Conservation (phyloP, 2,888 invertebrate species). For the Toxonevra muliebris region DNA sequence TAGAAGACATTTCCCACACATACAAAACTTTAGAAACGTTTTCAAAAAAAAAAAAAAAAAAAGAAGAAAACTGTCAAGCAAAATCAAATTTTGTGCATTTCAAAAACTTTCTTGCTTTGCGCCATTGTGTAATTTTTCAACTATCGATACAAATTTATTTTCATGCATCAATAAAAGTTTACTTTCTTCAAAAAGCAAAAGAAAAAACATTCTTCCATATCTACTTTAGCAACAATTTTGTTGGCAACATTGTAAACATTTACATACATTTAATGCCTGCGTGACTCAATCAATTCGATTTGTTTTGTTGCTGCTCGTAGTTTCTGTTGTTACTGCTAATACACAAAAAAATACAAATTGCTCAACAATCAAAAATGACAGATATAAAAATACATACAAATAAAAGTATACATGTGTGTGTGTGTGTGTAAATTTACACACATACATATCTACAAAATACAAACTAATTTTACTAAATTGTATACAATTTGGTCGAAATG, state of each 20-base stretch:
- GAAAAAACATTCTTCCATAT: not conserved
- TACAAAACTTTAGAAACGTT: not conserved
- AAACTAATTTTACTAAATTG: slow-evolving; percentile 8
- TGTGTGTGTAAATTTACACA: not conserved
- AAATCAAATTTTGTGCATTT: not conserved
- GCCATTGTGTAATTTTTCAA: no score
- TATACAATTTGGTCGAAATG: slow-evolving; percentile 7
- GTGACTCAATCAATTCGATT: slow-evolving; percentile 5
- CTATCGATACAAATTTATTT: no score
- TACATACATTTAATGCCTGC: not conserved
- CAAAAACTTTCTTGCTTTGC: no score
- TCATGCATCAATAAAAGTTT: slow-evolving; percentile 6
- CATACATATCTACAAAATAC: not conserved
- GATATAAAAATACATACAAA: not conserved
- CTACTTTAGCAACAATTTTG: not conserved
- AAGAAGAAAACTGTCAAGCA: not conserved
- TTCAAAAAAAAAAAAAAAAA: not conserved
- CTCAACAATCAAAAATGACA: not conserved
- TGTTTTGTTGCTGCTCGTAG: not conserved
- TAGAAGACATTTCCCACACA: no score
- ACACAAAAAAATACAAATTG: not conserved
- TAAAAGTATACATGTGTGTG: not conserved
- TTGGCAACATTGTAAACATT: not conserved
- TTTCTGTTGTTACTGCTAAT: no score
- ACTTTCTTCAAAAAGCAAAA: not conserved